Evolutionary conservation across 1,140 invertebrate genomes (phyloP).

Genomic region (Papilio polyxenes): DNA sequence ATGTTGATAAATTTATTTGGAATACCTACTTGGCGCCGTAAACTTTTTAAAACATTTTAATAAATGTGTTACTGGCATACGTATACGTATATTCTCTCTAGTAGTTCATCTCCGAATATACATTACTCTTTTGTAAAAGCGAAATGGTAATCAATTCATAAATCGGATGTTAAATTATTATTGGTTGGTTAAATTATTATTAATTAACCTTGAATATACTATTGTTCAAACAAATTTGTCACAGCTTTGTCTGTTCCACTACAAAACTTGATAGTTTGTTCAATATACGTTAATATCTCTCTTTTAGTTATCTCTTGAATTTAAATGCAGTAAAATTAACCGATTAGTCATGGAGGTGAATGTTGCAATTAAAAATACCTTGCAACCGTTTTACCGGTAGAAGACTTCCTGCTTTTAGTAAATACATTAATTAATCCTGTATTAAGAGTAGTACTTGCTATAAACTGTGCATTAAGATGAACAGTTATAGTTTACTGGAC

Average conservation of each 20-base stretch:
- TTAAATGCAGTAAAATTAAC: neutral
- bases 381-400: constrained; percentile 8
- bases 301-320: neutral
- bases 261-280: neutral
- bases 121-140: neutral
- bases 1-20: neutral
- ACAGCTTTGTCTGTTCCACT: neutral
- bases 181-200: neutral
- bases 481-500: neutral
- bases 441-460: neutral
- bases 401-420: constrained; percentile 25
- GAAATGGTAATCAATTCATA: neutral
- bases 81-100: neutral
- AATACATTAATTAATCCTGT: neutral
- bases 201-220: constrained; percentile 13
- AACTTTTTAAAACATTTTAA: neutral
- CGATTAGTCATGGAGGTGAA: neutral
- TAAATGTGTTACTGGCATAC: neutral
- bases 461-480: constrained; percentile 7
- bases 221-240: constrained; percentile 16
- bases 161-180: neutral
- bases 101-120: neutral
- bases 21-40: neutral
- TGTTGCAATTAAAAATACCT: constrained; percentile 21
- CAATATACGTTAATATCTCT: neutral